Conservation (phyloP, 2,113 vertebrate species). For the Erythrocercus mccallii region DNA sequence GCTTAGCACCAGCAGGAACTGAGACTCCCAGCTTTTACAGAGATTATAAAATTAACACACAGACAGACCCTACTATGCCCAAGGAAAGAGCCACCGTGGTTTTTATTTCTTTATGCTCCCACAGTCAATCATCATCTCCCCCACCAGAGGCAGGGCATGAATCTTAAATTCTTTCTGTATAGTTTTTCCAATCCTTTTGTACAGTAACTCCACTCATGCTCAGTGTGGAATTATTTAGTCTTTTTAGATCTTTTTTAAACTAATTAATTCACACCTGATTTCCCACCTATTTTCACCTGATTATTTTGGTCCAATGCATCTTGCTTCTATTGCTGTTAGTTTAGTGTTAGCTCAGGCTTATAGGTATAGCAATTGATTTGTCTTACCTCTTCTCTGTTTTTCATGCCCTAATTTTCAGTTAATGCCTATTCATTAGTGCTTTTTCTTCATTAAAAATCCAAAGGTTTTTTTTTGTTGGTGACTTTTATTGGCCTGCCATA, state of each 20-base stretch:
- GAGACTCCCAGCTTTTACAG: background rate
- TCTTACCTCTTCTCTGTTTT: background rate
- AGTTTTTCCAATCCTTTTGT: background rate
- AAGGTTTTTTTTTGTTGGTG: background rate
- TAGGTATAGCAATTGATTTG: background rate
- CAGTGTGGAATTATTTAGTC: background rate
- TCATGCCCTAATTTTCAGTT: constrained; percentile 15
- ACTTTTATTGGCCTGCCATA: background rate
- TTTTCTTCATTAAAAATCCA: background rate
- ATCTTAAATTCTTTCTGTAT: background rate
- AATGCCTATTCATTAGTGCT: background rate
- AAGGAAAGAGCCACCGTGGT: background rate
- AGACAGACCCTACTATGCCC: background rate
- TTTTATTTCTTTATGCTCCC: background rate
- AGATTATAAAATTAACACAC: background rate
- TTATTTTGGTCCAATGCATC: background rate
- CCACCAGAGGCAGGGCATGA: background rate
- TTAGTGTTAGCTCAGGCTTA: background rate
- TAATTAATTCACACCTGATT: background rate
- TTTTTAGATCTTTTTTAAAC: background rate
- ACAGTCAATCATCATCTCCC: background rate
- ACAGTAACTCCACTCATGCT: background rate
- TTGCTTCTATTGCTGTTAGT: background rate
- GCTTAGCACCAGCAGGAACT: background rate
- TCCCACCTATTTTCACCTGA: background rate